These are phyloP conservation scores for Protomyctophum bolini DNA, from an alignment of 2,113 vertebrate genomes.

Conservation along the genomic window DNA sequence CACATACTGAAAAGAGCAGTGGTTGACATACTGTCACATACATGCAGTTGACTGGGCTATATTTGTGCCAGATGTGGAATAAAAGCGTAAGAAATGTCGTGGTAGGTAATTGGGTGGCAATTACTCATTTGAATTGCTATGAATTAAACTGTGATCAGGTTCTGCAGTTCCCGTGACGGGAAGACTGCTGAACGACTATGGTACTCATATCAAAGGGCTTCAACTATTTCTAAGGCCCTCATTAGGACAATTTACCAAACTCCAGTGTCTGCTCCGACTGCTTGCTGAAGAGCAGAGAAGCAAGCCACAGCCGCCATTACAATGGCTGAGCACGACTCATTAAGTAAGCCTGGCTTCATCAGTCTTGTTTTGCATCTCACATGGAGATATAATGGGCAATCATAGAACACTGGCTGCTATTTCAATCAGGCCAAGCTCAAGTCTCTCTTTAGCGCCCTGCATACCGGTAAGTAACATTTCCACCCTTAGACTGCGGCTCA, in stretches of 20 bases:
- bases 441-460: conserved; percentile 37
- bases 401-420: conserved; percentile 30
- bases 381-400: conserved; percentile 56
- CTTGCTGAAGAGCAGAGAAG: background rate
- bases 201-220: conserved; percentile 29
- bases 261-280: background rate
- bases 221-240: conserved; percentile 31
- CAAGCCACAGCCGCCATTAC: background rate
- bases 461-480: conserved; percentile 42
- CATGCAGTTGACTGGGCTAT: background rate
- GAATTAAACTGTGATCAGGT: conserved; percentile 21
- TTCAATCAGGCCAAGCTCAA: conserved; percentile 44
- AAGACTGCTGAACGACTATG: background rate
- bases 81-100: conserved; percentile 2
- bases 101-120: conserved; percentile 1
- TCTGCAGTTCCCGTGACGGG: background rate
- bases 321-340: conserved; percentile 32
- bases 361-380: conserved; percentile 52
- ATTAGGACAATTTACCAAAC: background rate
- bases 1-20: background rate
- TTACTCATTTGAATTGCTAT: conserved; percentile 15
- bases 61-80: conserved; percentile 9
- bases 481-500: conserved; percentile 59
- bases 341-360: conserved; percentile 38
- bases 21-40: background rate